These are phyloP conservation scores for Heliconius congener DNA, from an alignment of 1,140 invertebrate genomes.

Conservation along the genomic window DNA sequence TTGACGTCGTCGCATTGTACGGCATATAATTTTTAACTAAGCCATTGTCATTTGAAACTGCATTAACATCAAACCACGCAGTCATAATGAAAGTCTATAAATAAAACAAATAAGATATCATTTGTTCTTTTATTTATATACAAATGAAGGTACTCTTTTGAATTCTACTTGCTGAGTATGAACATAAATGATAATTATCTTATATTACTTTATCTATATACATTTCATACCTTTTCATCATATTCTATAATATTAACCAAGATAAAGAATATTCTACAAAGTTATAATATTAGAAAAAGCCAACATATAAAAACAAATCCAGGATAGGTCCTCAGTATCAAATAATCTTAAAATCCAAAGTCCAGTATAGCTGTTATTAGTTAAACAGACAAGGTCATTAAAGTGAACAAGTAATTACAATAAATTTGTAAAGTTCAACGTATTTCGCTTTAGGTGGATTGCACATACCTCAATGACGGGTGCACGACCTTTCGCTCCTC, in stretches of 20 bases:
- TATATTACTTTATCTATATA: too few relatives aligned
- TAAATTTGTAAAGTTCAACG: conserved; percentile 17
- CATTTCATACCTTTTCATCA: too few relatives aligned
- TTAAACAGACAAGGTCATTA: background rate
- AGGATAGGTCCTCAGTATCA: background rate
- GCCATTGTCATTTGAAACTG: conserved; percentile 31
- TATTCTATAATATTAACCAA: too few relatives aligned
- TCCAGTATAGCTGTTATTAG: background rate
- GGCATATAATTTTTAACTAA: conserved; percentile 25
- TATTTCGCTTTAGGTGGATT: conserved; percentile 20
- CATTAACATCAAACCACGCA: conserved; percentile 18
- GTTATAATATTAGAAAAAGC: too few relatives aligned
- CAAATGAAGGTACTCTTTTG: background rate
- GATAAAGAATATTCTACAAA: too few relatives aligned
- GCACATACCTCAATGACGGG: conserved; percentile 21
- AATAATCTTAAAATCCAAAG: background rate
- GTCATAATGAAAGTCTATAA: background rate
- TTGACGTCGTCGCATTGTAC: conserved; percentile 27
- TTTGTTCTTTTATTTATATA: too few relatives aligned
- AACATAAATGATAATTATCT: too few relatives aligned
- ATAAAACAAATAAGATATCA: background rate
- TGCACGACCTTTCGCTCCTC: conserved; percentile 18
- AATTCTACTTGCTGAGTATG: too few relatives aligned
- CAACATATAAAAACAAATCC: background rate
- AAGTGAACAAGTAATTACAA: background rate